These are phyloP conservation scores for Leptobrachium ailaonicum DNA, from an alignment of 2,113 vertebrate genomes.

Conservation along the genomic window DNA sequence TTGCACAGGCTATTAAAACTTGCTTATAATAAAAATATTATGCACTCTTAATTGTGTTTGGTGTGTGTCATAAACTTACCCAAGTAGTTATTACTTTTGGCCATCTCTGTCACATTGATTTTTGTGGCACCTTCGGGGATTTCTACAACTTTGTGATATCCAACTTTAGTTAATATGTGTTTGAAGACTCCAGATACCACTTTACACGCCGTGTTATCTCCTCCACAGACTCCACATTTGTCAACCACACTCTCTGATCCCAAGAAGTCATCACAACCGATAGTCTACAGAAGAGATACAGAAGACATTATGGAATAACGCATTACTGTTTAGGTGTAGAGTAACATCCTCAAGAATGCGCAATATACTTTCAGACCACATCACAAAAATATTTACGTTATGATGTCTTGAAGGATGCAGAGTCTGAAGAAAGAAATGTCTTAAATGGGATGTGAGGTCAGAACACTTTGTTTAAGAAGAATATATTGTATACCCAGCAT, in stretches of 20 bases:
- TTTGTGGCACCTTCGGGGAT: slow-evolving; percentile 95
- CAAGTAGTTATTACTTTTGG: slow-evolving; percentile 95
- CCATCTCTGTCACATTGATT: slow-evolving; percentile 95
- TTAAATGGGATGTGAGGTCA: too few species aligned
- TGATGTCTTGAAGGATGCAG: too few species aligned
- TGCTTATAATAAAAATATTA: too few species aligned
- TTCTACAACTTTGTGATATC: slow-evolving; percentile 94
- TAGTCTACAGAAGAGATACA: slow-evolving; percentile 69
- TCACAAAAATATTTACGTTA: too few species aligned
- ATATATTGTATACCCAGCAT: too few species aligned
- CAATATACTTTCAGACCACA: too few species aligned
- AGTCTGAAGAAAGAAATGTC: too few species aligned
- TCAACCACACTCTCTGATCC: slow-evolving; percentile 88
- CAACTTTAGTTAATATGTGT: slow-evolving; percentile 83
- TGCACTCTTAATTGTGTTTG: too few species aligned
- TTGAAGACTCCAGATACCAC: slow-evolving; percentile 90
- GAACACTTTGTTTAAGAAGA: too few species aligned
- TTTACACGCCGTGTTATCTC: slow-evolving; percentile 85
- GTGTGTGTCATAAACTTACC: slow-evolving; percentile 69
- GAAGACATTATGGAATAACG: background rate
- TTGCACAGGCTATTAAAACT: too few species aligned
- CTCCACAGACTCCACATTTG: slow-evolving; percentile 90
- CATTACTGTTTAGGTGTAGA: too few species aligned
- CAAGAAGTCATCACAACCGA: slow-evolving; percentile 89
- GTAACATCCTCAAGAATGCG: background rate